Evolutionary conservation across 2,888 invertebrate species (phyloP).

Genomic region (Rotaria macrura): DNA sequence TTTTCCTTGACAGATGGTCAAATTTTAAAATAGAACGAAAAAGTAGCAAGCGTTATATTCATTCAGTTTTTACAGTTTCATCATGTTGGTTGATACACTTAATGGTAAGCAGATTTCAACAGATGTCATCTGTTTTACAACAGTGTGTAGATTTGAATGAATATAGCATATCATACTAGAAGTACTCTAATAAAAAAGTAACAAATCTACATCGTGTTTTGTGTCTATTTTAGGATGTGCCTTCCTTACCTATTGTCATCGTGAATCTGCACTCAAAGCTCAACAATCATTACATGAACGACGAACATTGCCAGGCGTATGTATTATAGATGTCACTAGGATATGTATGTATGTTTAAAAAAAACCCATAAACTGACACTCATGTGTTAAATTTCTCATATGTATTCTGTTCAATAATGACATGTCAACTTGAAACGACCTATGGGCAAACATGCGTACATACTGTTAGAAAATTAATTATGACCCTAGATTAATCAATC

Average conservation of each 20-base stretch:
- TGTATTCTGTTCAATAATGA: background rate
- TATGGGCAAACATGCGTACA: background rate
- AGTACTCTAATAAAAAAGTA: background rate
- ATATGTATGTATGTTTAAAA: too few species aligned
- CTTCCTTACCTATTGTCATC: constrained; percentile 91
- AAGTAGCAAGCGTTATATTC: background rate
- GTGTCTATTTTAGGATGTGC: constrained; percentile 68
- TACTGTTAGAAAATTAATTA: background rate
- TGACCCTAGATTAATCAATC: background rate
- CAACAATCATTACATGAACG: constrained; percentile 90
- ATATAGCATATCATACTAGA: background rate
- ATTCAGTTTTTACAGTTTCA: background rate
- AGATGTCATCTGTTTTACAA: background rate
- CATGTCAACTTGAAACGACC: background rate
- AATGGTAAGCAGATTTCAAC: background rate
- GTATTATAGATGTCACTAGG: constrained; percentile 49
- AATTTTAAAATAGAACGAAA: background rate
- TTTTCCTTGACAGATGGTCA: constrained; percentile 15
- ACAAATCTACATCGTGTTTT: background rate
- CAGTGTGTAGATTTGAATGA: background rate
- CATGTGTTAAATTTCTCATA: background rate
- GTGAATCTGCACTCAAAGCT: constrained; percentile 84
- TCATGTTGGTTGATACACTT: background rate
- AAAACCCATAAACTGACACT: background rate
- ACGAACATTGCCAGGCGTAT: constrained; percentile 94